Evolutionary conservation across 2,113 vertebrate genomes (phyloP), one percentile per base, ranked within the genome.

Genomic region (Limnothrissa miodon): DNA sequence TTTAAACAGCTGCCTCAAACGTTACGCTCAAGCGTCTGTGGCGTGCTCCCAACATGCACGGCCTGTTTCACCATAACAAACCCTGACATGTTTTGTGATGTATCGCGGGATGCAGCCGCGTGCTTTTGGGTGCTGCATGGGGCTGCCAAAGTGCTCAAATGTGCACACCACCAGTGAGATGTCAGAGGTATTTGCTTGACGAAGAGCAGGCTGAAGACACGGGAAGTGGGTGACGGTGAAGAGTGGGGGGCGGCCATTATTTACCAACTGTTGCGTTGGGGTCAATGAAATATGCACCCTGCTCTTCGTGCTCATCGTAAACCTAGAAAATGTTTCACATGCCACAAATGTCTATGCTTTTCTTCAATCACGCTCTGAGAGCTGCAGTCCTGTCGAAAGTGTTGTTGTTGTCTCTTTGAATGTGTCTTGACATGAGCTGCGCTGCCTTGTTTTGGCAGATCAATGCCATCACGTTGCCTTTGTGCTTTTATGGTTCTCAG

Each of bases 31-130:
- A 83, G 23, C 78, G 62, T 46, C 36, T 13, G 44, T 78, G 80
- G 80, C 81, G 11, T 51, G 0, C 39, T 56, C 11, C 80, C 39
- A n/a, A 66, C 80, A 17, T 82, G 5, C 45, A 10, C 33, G 59
- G 78, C 79, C 70, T 45, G 74, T 70, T 85, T 91, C 87, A 86
- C 86, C 90, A 87, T 90, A 89, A 90, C 87, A 88, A 79, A 48
- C 25, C 8, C 45, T 90, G 89, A 89, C 88, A 84, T 87, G 86
- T 91, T 90, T 84, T 85, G 85, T 84, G 86, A 85, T 85, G 78
- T 78, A 85, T 45, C 62, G 53, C 85, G 81, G 59, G 59, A 62
- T 62, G 78, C 83, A 46, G 80, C 39, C 66, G 82, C 81, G 80
- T 82, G 44, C 82, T 29, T n/a, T 86, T 46, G 4, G 74, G 45